These are phyloP conservation scores for Triplophysa yarkandensis DNA, from an alignment of 2,797 vertebrate genomes.

Conservation along the genomic window DNA sequence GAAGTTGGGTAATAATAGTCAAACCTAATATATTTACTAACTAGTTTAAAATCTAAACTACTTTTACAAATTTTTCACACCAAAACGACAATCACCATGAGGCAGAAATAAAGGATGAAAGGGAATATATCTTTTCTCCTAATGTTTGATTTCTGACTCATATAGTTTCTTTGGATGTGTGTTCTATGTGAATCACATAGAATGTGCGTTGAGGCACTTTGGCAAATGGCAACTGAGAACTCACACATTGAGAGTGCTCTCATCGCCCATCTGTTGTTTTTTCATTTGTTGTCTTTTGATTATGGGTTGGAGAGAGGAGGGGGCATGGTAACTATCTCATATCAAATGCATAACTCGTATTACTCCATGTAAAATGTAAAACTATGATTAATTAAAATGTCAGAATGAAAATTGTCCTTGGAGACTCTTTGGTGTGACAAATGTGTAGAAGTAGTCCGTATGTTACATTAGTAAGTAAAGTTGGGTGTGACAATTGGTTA, in stretches of 20 bases:
- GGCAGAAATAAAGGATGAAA: conserved; percentile 13
- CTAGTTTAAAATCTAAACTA: conserved; percentile 47
- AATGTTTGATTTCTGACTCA: conserved; percentile 44
- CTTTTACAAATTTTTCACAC: conserved; percentile 47
- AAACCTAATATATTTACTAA: conserved; percentile 51
- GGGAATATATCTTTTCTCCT: conserved; percentile 13
- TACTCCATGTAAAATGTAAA: conserved; percentile 39
- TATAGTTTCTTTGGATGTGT: conserved; percentile 40
- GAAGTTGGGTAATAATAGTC: conserved; percentile 50
- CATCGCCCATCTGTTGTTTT: conserved; percentile 64
- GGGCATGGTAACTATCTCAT: conserved; percentile 32
- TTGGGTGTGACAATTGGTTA: too few relatives aligned
- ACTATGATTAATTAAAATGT: conserved; percentile 28
- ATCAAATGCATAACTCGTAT: conserved; percentile 50
- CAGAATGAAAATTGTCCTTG: conserved; percentile 16
- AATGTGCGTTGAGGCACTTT: conserved; percentile 51
- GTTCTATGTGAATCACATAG: conserved; percentile 29
- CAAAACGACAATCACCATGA: conserved; percentile 40
- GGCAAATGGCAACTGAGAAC: conserved; percentile 59
- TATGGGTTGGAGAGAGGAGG: conserved; percentile 53
- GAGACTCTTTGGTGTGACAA: too few relatives aligned
- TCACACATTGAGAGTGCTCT: conserved; percentile 56
- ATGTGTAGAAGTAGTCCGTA: too few relatives aligned
- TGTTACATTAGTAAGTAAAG: too few relatives aligned
- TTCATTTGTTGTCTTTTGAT: conserved; percentile 61